Percentiles rank a stretch among this genome's conserved stretches.
phyloP scores from a whole-genome alignment of 2,113 vertebrate genomes.

The Semicossyphus pulcher region DNA sequence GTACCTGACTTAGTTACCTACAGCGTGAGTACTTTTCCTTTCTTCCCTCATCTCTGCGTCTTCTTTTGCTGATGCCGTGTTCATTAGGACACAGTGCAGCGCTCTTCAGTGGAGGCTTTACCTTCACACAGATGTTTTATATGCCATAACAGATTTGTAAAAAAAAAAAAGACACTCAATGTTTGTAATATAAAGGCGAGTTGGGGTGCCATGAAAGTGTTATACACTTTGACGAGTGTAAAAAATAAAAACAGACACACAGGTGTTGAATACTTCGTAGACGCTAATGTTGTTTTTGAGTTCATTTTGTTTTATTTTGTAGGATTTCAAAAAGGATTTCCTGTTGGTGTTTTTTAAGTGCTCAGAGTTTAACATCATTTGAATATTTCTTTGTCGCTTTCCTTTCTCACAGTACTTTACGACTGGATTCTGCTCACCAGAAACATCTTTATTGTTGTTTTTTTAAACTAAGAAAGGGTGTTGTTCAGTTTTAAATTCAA shows the following conservation, averaged over 20 bases:
- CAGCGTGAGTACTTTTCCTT: constrained; percentile 58
- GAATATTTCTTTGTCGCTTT: constrained; percentile 65
- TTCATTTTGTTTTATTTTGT: constrained; percentile 58
- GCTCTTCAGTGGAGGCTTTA: constrained; percentile 59
- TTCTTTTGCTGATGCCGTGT: constrained; percentile 68
- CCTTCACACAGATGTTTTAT: constrained; percentile 76
- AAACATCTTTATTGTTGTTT: constrained; percentile 51
- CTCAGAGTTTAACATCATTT: constrained; percentile 69
- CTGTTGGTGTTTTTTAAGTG: constrained; percentile 73
- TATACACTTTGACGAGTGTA: constrained; percentile 65
- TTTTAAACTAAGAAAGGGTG: constrained; percentile 48
- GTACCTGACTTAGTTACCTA: constrained; percentile 66
- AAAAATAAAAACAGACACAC: constrained; percentile 26
- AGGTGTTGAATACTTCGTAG: constrained; percentile 68
- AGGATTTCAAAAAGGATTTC: constrained; percentile 45
- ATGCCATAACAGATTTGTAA: constrained; percentile 80
- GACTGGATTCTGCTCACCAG: constrained; percentile 57
- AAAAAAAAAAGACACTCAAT: constrained; percentile 67
- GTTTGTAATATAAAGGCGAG: constrained; percentile 76
- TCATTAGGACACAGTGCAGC: constrained; percentile 65
- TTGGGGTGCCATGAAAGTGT: constrained; percentile 59
- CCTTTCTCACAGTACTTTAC: constrained; percentile 68
- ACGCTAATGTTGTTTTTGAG: constrained; percentile 68
- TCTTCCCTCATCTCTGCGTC: constrained; percentile 50
- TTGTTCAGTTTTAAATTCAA: constrained; percentile 58